phyloP scores from a whole-genome alignment of 2,797 vertebrate genomes.

The Orestias chungarensis region DNA sequence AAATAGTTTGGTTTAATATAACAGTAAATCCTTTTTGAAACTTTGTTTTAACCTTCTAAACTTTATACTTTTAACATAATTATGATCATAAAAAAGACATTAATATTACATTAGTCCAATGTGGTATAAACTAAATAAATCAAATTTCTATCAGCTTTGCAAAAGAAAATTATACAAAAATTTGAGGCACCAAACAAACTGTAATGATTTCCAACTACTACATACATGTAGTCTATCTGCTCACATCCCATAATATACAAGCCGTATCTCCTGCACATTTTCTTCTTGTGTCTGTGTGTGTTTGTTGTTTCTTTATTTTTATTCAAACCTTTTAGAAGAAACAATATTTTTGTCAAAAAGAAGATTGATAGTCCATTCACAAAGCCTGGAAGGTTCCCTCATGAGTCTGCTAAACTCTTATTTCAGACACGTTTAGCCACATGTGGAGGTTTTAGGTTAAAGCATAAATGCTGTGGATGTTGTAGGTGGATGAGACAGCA shows the following conservation, averaged over 20 bases:
- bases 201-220: not conserved
- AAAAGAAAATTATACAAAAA: too few relatives aligned
- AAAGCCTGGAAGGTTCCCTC: not conserved
- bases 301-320: not conserved
- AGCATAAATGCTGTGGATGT: not conserved
- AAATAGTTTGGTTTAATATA: too few relatives aligned
- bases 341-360: not conserved
- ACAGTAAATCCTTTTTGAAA: too few relatives aligned
- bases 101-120: too few relatives aligned
- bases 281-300: not conserved
- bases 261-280: too few relatives aligned
- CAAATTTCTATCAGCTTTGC: too few relatives aligned
- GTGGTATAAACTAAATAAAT: too few relatives aligned
- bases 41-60: too few relatives aligned
- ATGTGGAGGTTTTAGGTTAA: conserved; percentile 25
- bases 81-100: not conserved
- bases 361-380: not conserved
- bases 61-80: not conserved
- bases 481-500: conserved; percentile 16
- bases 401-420: not conserved
- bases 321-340: too few relatives aligned
- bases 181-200: too few relatives aligned
- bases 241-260: too few relatives aligned
- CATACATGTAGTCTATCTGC: not conserved
- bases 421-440: not conserved